Evolutionary conservation across 2,113 vertebrate species (phyloP), one percentile per base, ranked within the genome.

Genomic region (Toxotes jaculatrix): DNA sequence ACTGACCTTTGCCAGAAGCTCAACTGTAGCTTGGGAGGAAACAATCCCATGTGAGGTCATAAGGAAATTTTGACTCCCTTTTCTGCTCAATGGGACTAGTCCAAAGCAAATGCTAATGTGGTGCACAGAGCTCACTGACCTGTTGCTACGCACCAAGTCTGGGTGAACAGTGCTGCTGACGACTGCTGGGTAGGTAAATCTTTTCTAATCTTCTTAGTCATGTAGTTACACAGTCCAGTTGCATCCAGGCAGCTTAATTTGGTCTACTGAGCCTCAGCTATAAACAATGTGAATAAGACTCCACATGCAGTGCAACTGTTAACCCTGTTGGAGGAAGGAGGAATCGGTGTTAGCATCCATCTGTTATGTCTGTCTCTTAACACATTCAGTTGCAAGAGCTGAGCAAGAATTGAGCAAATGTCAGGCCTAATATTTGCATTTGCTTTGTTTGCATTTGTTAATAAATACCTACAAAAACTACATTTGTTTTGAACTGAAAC

Each of bases 141-240:
- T 87, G 89, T 90, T 90, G 87, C 89, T 84, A 81, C 64, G 77
- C 34, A 42, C 75, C 82, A 55, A 49, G 72, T 59, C 75, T 56
- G 73, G 64, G 74, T 76, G 76, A 83, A 74, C 63, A 17, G 65
- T 42, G 66, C 59, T 87, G 84, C 78, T 86, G 84, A 91, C 68
- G 64, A 86, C 53, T 84, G 86, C 83, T 78, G 67, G 76, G 56
- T 62, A 76, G 84, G 79, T 92, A 93, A 95, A 93, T 94, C 91
- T 93, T 27, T 16, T 73, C 67, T 95, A 95, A 95, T 95, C 94
- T 91, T 91, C 91, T 95, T 95, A 94, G 64, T 83, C 71, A 56
- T 80, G 79, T 83, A 88, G 86, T 77, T 51, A 75, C 69, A 57
- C 74, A 74, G 77, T 90, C 82, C 77, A 88, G 67, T 85, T 81